These are phyloP conservation scores for Diadophis punctatus DNA, from an alignment of 2,113 vertebrate species.

Conservation along the genomic window DNA sequence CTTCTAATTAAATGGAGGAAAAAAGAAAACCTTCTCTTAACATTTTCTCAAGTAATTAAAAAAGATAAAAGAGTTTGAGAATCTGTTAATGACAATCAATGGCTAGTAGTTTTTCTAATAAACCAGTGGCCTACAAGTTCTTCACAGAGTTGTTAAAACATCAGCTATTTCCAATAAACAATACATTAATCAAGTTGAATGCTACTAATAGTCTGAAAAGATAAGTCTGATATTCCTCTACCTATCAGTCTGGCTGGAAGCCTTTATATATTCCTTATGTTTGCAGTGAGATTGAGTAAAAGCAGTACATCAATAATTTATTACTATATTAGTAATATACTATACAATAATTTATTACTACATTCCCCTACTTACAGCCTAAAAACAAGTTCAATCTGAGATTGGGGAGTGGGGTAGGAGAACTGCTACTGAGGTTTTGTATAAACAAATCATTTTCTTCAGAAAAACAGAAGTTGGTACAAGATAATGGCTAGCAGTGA, in stretches of 20 bases:
- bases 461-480: neutral
- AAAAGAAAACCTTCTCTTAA: slow-evolving; percentile 27
- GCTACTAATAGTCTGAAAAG: slow-evolving; percentile 56
- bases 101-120: slow-evolving; percentile 14
- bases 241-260: neutral
- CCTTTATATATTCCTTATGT: neutral
- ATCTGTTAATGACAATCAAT: slow-evolving; percentile 26
- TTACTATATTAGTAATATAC: neutral
- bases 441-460: neutral
- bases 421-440: neutral
- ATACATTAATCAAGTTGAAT: slow-evolving; percentile 40
- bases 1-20: slow-evolving; percentile 12
- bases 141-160: slow-evolving; percentile 22
- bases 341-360: neutral
- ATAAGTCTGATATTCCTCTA: slow-evolving; percentile 2
- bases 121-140: slow-evolving; percentile 29
- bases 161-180: slow-evolving; percentile 26
- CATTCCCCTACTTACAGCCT: neutral
- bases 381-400: neutral
- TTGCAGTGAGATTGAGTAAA: neutral
- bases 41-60: slow-evolving; percentile 7
- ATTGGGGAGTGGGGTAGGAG: neutral
- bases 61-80: slow-evolving; percentile 36
- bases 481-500: no score
- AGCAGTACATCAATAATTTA: neutral